Evolutionary conservation across 2,797 vertebrate genomes (phyloP).

Genomic region (Eidolon dupreanum): DNA sequence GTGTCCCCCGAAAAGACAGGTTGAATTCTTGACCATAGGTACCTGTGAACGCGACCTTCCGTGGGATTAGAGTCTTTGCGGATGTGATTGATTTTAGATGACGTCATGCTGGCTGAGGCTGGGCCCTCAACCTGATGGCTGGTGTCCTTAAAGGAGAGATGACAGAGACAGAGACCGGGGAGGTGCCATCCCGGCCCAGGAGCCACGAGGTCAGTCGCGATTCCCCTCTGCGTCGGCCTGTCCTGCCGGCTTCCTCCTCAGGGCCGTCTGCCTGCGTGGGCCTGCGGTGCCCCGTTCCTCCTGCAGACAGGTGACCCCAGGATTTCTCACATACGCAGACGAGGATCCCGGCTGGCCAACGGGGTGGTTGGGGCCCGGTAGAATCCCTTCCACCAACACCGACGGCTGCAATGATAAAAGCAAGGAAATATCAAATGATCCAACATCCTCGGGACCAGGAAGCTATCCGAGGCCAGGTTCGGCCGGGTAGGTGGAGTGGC

Average conservation of each 20-base stretch:
- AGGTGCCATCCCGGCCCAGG: too few species aligned
- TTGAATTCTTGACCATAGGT: neutral
- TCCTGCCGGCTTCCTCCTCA: too few species aligned
- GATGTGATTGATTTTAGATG: neutral
- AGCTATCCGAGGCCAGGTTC: fast-evolving
- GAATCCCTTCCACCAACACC: neutral
- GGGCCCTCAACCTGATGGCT: neutral
- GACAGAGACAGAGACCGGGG: too few species aligned
- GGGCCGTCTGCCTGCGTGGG: fast-evolving
- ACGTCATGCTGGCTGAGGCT: neutral
- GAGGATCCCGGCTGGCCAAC: too few species aligned
- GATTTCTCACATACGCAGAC: fast-evolving
- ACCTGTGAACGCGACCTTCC: too few species aligned
- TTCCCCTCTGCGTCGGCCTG: neutral
- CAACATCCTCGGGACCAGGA: neutral
- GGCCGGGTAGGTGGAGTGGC: fast-evolving
- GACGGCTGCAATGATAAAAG: too few species aligned
- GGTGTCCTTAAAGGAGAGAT: neutral
- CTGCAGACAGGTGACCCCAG: neutral
- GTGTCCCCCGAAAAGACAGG: neutral
- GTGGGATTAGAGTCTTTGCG: neutral
- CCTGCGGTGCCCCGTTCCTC: neutral
- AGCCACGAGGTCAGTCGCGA: neutral
- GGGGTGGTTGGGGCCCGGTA: fast-evolving
- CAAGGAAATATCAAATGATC: neutral